Evolutionary conservation across 1,140 invertebrate species (phyloP), one percentile per base, ranked within the genome.

Genomic region (Drosophila arawakana): DNA sequence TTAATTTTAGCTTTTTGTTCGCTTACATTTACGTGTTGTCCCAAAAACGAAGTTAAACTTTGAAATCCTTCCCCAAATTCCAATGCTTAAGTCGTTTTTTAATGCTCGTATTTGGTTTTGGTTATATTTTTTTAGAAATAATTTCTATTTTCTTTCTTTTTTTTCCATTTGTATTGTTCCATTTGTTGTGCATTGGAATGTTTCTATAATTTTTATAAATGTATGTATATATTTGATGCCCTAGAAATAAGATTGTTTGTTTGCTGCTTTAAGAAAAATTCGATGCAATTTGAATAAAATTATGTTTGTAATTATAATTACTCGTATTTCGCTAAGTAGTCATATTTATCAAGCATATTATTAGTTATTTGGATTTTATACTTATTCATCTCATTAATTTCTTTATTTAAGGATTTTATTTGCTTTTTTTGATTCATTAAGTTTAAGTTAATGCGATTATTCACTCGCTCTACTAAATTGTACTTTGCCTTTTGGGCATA

Each of bases 21-120:
- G 79, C 76, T 76, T 78, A 76, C 39, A 49, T 55, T 55, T 73
- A 73, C 50, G 68, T 84, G 66, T 71, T 69, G 21, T 47, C 62
- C 54, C 49, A 76, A 84, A 89, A 88, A 92, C 84, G 74, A 71
- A 82, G 77, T 81, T 73, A 83, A 80, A 76, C 81, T 73, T 79
- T 85, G 79, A 81, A 92, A 91, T 92, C 91, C 91, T 92, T 92
- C 91, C 91, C 91, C 91, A 92, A 92, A 92, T 85, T 91, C 76
- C 89, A 91, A 92, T 73, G 78, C 58, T 71, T 66, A 81, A 81
- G 76, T 78, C 67, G 91, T 91, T 92, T 86, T 77, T 30, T 30
- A 5, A 30, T 30, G 25, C 25, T 30, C 25, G 5, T 30, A n/a
- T n/a, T 25, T 25, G 25, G 25, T 69, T 52, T 34, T 41, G 6